phyloP scores from a whole-genome alignment of 2,797 vertebrate species.

The Molossus alvarezi region DNA sequence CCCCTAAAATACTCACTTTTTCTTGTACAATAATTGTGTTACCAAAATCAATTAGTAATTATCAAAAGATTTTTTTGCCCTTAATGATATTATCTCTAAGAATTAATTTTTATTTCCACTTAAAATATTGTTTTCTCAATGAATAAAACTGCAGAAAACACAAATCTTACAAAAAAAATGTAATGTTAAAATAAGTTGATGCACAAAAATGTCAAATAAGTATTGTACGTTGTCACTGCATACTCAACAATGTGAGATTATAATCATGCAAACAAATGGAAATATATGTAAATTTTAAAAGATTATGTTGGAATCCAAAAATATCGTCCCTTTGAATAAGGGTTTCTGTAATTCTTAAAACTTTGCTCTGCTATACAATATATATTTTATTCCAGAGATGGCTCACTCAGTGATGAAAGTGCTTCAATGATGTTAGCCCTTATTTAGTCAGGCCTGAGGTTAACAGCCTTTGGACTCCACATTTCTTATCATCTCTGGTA shows the following conservation, averaged over 20 bases:
- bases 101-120: conserved; percentile 65
- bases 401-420: conserved; percentile 39
- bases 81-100: conserved; percentile 57
- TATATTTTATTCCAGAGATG: conserved; percentile 70
- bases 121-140: conserved; percentile 37
- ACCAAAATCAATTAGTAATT: conserved; percentile 82
- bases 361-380: not conserved
- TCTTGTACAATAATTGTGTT: conserved; percentile 86
- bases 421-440: conserved; percentile 55
- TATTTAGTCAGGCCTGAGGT: conserved; percentile 12
- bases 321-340: conserved; percentile 39
- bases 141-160: conserved; percentile 40
- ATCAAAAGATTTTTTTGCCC: conserved; percentile 16
- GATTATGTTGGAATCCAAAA: conserved; percentile 36
- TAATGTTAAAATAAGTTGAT: conserved; percentile 50
- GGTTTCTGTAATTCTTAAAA: conserved; percentile 56
- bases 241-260: not conserved
- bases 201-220: conserved; percentile 21
- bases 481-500: conserved; percentile 42
- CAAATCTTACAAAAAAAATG: not conserved
- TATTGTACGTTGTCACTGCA: not conserved
- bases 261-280: not conserved
- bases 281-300: conserved; percentile 32
- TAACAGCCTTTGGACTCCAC: conserved; percentile 29
- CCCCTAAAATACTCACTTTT: conserved; percentile 87